Conservation (phyloP, 2,888 invertebrate genomes). For the Dorcus hopei region DNA sequence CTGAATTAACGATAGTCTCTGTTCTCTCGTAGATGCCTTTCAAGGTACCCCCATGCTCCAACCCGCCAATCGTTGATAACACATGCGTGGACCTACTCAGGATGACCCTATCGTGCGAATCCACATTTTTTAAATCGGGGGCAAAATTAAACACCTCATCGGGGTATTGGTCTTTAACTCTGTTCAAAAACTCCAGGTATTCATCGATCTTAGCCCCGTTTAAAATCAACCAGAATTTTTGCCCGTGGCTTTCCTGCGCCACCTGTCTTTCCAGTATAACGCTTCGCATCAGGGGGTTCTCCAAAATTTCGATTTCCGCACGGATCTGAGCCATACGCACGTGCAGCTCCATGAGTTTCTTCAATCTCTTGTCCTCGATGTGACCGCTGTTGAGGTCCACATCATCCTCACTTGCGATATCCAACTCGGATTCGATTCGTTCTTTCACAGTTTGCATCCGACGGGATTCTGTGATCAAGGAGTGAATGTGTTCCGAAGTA, state of each 20-base stretch:
- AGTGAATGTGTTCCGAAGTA: conserved; percentile 53
- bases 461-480: conserved; percentile 54
- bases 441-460: conserved; percentile 53
- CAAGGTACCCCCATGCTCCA: conserved; percentile 52
- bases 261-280: conserved; percentile 41
- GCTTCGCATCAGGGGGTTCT: conserved; percentile 58
- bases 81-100: conserved; percentile 53
- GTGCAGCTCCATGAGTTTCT: conserved; percentile 55
- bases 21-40: conserved; percentile 35
- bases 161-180: conserved; percentile 46
- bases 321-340: conserved; percentile 57
- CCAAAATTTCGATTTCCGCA: conserved; percentile 57
- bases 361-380: conserved; percentile 38
- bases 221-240: conserved; percentile 50
- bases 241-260: conserved; percentile 14
- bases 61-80: conserved; percentile 52
- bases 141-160: conserved; percentile 41
- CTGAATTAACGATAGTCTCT: conserved; percentile 43
- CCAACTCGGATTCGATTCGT: conserved; percentile 47
- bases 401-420: conserved; percentile 43
- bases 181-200: conserved; percentile 49
- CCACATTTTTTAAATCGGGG: conserved; percentile 47
- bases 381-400: conserved; percentile 39
- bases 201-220: conserved; percentile 50
- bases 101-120: conserved; percentile 51